Evolutionary conservation across 2,113 vertebrate genomes (phyloP), one percentile per base, ranked within the genome.

Genomic region (Bambusicola thoracicus): DNA sequence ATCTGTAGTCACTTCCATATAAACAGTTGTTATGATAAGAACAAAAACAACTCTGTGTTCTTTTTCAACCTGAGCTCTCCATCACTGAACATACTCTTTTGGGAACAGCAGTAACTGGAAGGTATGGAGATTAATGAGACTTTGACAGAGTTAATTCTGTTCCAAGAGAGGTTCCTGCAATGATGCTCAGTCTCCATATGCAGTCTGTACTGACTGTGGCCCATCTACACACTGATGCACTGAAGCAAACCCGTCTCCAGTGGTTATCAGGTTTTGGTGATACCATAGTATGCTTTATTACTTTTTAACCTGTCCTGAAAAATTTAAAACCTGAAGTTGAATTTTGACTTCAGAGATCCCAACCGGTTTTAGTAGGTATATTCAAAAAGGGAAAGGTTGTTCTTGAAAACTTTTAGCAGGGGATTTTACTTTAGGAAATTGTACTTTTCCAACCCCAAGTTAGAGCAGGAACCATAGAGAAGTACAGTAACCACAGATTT

Each of bases 51-150:
- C 66, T n/a, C 24, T 4, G 4, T 85, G 55, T 69, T 85, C 12
- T 53, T 89, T 90, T 82, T 44, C 81, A 89, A 1, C 46, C 36
- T 43, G 30, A 75, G n/a, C 44, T 74, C 46, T 83, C 61, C 30
- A 40, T 68, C 84, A 68, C 63, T 82, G 29, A 77, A 77, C 24
- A 14, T 48, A 65, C 48, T 29, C 32, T 34, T 82, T 58, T 53
- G 72, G 40, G 25, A 93, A 51, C 34, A 70, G 90, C 61, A 72
- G 85, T 44, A 61, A 88, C 19, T 38, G 19, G 16, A 67, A 49
- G 1, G 3, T 20, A 4, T 5, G 53, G 68, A 63, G 77, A 70
- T 38, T 24, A 61, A 69, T 55, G 59, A 70, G 66, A 70, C 38
- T 72, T 36, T 48, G 24, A 58, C 46, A 81, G 77, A 61, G 24